A percentile compares a stretch with the other conserved stretches of the same genome.
These are phyloP conservation scores for Acromyrmex heyeri DNA, from an alignment of 1,140 invertebrate genomes.

Conservation along the genomic window DNA sequence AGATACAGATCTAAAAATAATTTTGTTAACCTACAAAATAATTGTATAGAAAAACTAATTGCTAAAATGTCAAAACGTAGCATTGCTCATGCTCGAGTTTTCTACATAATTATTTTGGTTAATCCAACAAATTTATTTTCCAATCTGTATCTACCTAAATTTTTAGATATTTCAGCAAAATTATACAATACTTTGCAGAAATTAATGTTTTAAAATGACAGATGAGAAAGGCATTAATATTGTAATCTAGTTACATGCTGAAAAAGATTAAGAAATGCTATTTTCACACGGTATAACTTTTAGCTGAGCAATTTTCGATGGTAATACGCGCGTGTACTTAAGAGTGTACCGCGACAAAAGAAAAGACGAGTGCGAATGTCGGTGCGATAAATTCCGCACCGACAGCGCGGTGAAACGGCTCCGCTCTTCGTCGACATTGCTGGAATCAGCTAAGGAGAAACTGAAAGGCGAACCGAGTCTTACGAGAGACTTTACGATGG, in stretches of 20 bases:
- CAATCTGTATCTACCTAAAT: no score
- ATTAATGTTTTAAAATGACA: not conserved
- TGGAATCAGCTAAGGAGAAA: conserved; percentile 66
- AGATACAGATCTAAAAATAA: no score
- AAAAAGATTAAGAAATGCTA: not conserved
- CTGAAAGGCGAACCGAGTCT: conserved; percentile 45
- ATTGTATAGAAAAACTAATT: no score
- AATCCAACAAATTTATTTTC: no score
- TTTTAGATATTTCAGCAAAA: no score
- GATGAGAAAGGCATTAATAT: not conserved
- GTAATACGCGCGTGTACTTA: conserved; percentile 12
- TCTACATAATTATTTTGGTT: no score
- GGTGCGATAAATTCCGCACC: conserved; percentile 61
- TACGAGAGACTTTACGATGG: conserved; percentile 67
- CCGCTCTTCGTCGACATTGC: conserved; percentile 62
- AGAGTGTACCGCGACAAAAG: conserved; percentile 30
- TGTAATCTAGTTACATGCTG: not conserved
- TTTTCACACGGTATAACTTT: conserved; percentile 14
- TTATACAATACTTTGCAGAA: not conserved
- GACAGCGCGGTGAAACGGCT: conserved; percentile 28
- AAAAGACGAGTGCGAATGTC: conserved; percentile 57
- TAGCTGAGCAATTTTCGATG: not conserved
- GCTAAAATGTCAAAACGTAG: no score
- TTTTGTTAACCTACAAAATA: no score
- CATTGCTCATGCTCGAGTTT: no score